Evolutionary conservation across 2,888 invertebrate species (phyloP).

Genomic region (Calliopum simillimum): DNA sequence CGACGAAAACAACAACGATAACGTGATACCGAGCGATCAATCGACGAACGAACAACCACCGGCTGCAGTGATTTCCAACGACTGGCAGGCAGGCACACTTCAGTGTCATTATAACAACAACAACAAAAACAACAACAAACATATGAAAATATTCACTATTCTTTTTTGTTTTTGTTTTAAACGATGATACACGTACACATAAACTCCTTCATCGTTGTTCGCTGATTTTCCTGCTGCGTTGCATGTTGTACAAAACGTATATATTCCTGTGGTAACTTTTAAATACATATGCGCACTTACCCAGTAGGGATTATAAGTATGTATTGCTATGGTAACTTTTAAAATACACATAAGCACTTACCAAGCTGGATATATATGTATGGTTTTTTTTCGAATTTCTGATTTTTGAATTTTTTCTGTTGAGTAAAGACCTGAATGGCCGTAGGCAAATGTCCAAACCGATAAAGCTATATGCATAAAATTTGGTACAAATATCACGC

Average conservation of each 20-base stretch:
- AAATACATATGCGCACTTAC: conserved; percentile 30
- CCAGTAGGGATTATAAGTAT: conserved; percentile 20
- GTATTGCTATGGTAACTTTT: conserved; percentile 34
- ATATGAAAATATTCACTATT: background rate
- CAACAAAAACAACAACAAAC: conserved; percentile 10
- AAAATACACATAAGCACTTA: conserved; percentile 41
- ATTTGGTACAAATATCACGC: too few relatives aligned
- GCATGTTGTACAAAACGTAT: conserved; percentile 33
- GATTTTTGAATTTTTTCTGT: too few relatives aligned
- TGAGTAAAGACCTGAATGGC: too few relatives aligned
- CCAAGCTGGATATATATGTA: too few relatives aligned
- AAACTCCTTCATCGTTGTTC: conserved; percentile 10
- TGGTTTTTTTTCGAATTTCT: too few relatives aligned
- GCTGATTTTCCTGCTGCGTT: conserved; percentile 34
- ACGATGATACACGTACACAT: conserved; percentile 21
- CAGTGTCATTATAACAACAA: conserved; percentile 21
- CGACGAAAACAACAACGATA: conserved; percentile 48
- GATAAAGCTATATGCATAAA: too few relatives aligned
- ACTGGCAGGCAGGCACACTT: conserved; percentile 30
- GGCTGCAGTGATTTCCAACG: conserved; percentile 24
- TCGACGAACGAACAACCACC: conserved; percentile 29
- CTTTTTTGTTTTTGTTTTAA: conserved; percentile 17
- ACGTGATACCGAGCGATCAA: conserved; percentile 40
- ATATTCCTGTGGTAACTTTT: too few relatives aligned
- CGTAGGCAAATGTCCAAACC: too few relatives aligned